A percentile compares a stretch with the other conserved stretches of the same genome.
Evolutionary conservation across 2,797 vertebrate species (phyloP).

Genomic region (Acipenser oxyrinchus): DNA sequence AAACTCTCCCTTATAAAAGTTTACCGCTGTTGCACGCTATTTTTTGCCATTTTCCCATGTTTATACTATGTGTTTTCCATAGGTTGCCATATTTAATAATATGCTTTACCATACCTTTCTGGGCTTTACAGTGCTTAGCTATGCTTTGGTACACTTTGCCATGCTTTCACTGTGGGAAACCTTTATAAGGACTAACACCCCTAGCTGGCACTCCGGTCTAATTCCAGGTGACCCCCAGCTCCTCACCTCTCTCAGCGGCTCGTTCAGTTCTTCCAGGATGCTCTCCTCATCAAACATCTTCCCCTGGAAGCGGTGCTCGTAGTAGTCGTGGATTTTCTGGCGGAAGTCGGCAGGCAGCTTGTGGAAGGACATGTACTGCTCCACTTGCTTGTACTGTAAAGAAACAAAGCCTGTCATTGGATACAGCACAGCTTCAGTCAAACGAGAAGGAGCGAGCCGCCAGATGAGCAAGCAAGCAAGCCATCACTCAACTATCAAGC

Average conservation of each 20-base stretch:
- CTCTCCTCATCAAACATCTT: slow-evolving; percentile 98
- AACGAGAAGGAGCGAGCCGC: background rate
- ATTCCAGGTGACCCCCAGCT: background rate
- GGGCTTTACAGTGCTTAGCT: too few species aligned
- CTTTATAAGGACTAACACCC: too few species aligned
- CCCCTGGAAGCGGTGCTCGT: slow-evolving; percentile 91
- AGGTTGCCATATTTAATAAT: too few species aligned
- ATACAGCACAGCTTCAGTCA: slow-evolving; percentile 1
- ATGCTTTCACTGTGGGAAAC: too few species aligned
- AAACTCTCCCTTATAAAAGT: too few species aligned
- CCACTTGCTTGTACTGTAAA: slow-evolving; percentile 91
- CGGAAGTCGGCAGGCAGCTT: slow-evolving; percentile 86
- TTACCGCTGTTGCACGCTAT: too few species aligned
- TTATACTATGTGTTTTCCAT: too few species aligned
- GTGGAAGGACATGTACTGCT: slow-evolving; percentile 98
- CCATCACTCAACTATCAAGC: too few species aligned
- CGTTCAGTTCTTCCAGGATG: slow-evolving; percentile 88
- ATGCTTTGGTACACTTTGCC: too few species aligned
- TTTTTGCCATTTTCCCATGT: too few species aligned
- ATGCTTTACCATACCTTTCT: too few species aligned
- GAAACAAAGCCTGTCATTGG: background rate
- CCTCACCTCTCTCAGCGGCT: slow-evolving; percentile 85
- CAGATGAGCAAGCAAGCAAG: background rate
- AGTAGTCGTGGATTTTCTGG: slow-evolving; percentile 90
- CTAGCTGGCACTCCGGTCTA: too few species aligned